These are phyloP conservation scores for Ochropleura leucogaster DNA, from an alignment of 2,888 invertebrate genomes.

Conservation along the genomic window DNA sequence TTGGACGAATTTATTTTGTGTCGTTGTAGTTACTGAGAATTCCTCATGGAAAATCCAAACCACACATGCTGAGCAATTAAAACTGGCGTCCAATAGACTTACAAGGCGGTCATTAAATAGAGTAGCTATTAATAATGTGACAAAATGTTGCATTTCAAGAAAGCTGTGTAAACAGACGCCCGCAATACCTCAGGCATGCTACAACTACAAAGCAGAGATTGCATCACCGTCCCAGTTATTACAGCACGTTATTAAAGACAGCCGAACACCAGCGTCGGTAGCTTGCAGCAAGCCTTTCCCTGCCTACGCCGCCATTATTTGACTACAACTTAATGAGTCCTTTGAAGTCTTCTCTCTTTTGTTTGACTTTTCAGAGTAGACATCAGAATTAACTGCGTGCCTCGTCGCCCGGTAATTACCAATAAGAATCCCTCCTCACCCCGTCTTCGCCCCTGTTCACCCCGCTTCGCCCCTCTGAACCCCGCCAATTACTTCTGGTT, in stretches of 20 bases:
- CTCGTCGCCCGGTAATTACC: constrained; percentile 76
- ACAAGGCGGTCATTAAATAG: background rate
- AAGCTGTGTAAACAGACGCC: background rate
- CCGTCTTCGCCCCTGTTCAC: constrained; percentile 25
- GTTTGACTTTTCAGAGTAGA: constrained; percentile 81
- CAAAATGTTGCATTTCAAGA: background rate
- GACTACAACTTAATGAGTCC: constrained; percentile 82
- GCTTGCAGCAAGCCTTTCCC: constrained; percentile 42
- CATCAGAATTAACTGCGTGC: constrained; percentile 74
- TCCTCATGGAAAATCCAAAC: too few species aligned
- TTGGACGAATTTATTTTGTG: too few species aligned
- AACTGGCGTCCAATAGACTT: too few species aligned
- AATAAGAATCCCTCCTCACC: constrained; percentile 68
- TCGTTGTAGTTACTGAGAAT: too few species aligned
- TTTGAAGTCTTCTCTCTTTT: constrained; percentile 80
- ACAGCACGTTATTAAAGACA: constrained; percentile 42
- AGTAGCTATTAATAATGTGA: background rate
- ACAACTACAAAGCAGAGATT: constrained; percentile 19
- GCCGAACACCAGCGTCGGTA: constrained; percentile 32
- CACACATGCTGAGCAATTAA: too few species aligned
- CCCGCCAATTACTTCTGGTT: constrained; percentile 73
- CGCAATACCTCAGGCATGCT: constrained; percentile 14
- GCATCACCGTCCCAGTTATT: constrained; percentile 37
- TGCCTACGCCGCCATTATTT: constrained; percentile 74
- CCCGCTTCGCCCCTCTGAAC: constrained; percentile 30